These are phyloP conservation scores for Volucella bombylans DNA, from an alignment of 2,888 invertebrate species.

Conservation along the genomic window DNA sequence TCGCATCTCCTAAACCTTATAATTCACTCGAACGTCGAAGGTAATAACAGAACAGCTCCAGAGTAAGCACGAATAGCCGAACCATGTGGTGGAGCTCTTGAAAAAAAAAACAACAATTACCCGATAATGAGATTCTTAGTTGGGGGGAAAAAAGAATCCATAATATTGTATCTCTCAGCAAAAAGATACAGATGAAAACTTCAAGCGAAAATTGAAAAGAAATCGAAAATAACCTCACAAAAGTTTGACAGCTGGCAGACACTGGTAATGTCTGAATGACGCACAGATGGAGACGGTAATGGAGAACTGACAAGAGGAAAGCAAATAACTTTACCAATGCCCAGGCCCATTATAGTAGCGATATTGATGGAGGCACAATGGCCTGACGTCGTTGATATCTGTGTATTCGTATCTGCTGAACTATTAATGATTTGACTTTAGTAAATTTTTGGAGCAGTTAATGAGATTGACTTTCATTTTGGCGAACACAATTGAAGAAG, in stretches of 20 bases:
- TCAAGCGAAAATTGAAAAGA: not conserved
- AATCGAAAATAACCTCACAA: not conserved
- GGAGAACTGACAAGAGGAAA: conserved; percentile 1
- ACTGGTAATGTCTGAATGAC: not conserved
- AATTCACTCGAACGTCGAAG: conserved; percentile 16
- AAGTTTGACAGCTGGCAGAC: conserved; percentile 23
- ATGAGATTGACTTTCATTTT: conserved; percentile 47
- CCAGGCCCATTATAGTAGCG: not conserved
- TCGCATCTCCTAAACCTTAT: not conserved
- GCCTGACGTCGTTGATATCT: conserved; percentile 5
- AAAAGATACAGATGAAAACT: conserved; percentile 8
- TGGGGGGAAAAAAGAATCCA: not conserved
- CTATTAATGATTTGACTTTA: not conserved
- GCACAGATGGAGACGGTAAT: not conserved
- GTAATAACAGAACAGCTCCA: not conserved
- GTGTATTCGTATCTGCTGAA: not conserved
- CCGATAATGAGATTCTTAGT: conserved; percentile 38
- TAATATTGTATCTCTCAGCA: too few species aligned
- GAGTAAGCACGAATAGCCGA: not conserved
- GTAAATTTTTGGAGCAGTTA: conserved; percentile 34
- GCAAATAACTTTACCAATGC: not conserved
- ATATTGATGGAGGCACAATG: conserved; percentile 16
- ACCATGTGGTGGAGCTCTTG: conserved; percentile 1
- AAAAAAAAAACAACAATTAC: conserved; percentile 25
- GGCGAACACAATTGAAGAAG: conserved; percentile 12